phyloP scores from a whole-genome alignment of 2,113 vertebrate genomes.

The Neofelis nebulosa region DNA sequence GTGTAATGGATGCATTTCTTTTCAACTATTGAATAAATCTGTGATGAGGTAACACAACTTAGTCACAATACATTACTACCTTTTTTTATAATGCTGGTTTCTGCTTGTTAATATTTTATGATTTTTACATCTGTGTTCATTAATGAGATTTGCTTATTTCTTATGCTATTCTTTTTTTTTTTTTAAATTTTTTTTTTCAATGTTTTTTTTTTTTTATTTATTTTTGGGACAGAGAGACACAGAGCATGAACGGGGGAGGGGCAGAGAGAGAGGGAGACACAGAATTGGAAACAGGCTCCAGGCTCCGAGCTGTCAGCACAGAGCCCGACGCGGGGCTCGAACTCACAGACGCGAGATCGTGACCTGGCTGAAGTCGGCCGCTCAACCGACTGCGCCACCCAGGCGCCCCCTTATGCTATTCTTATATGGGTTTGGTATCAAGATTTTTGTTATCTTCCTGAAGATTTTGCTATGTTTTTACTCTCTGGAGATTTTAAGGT shows the following conservation, averaged over 20 bases:
- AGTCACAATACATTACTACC: neutral
- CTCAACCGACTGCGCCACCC: too few species aligned
- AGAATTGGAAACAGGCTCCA: too few species aligned
- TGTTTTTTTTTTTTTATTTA: too few species aligned
- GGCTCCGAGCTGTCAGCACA: too few species aligned
- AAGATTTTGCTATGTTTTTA: neutral
- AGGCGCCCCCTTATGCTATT: neutral
- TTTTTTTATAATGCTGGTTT: neutral
- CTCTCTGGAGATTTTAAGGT: neutral
- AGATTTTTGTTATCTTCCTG: neutral
- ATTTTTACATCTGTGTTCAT: neutral
- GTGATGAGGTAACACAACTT: neutral
- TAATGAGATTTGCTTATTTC: neutral
- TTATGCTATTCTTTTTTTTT: neutral
- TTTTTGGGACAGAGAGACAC: too few species aligned
- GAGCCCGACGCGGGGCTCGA: too few species aligned
- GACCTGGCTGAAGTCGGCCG: too few species aligned
- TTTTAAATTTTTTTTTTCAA: too few species aligned
- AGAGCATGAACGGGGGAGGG: too few species aligned
- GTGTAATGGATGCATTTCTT: neutral
- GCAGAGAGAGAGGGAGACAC: too few species aligned
- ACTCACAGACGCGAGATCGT: too few species aligned
- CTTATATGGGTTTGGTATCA: neutral
- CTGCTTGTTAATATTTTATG: neutral
- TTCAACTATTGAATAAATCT: neutral